phyloP scores from a whole-genome alignment of 2,113 vertebrate genomes.

The Catharus fuscescens region DNA sequence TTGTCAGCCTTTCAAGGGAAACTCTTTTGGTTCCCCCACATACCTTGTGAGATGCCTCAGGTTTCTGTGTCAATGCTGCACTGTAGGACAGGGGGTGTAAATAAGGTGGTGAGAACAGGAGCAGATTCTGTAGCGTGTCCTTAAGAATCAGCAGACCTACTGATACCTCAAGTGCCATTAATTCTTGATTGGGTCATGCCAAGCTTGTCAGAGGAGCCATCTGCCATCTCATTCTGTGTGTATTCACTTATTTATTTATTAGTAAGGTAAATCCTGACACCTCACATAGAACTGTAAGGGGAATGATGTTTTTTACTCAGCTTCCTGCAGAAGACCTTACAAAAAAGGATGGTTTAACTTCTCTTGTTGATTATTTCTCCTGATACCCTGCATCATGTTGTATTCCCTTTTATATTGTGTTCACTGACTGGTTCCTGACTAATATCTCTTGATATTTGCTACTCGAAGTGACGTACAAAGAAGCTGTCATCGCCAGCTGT shows the following conservation, averaged over 20 bases:
- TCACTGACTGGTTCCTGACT: not conserved
- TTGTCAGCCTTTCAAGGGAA: not conserved
- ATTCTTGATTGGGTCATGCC: not conserved
- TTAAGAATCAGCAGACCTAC: not conserved
- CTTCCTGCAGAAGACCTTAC: not conserved
- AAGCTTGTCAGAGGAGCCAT: not conserved
- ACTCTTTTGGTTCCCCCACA: not conserved
- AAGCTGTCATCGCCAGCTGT: slow-evolving; percentile 12
- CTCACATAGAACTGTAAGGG: not conserved
- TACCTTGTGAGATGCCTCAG: not conserved
- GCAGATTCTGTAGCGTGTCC: not conserved
- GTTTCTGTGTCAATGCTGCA: not conserved
- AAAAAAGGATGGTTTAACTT: not conserved
- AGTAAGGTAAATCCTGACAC: not conserved
- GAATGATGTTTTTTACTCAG: fast-evolving
- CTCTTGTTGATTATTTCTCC: not conserved
- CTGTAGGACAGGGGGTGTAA: not conserved
- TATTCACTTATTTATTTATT: not conserved
- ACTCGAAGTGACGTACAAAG: not conserved
- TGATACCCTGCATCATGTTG: not conserved
- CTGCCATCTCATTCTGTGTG: not conserved
- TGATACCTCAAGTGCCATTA: not conserved
- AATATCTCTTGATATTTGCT: not conserved
- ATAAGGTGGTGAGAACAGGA: not conserved
- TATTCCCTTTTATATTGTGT: not conserved